Conservation (phyloP, 2,888 invertebrate genomes). For the Cylindroiulus punctatus region DNA sequence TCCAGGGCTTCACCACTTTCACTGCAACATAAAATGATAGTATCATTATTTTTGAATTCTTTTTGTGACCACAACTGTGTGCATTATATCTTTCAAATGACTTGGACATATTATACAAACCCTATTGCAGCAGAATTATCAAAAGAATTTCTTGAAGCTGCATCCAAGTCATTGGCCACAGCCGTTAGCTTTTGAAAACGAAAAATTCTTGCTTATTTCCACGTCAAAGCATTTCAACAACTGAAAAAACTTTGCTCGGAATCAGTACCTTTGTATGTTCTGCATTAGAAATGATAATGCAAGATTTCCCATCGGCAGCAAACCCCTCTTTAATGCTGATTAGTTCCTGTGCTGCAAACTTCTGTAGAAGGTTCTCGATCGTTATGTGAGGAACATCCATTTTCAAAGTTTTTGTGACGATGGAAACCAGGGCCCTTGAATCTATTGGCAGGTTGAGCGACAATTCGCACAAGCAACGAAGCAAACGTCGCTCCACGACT, state of each 20-base stretch:
- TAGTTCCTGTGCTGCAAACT: constrained; percentile 80
- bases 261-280: constrained; percentile 69
- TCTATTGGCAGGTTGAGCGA: constrained; percentile 77
- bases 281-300: constrained; percentile 70
- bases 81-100: not conserved
- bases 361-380: constrained; percentile 78
- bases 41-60: not conserved
- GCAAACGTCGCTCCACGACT: constrained; percentile 73
- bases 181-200: constrained; percentile 66
- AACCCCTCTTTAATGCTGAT: constrained; percentile 70
- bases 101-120: not conserved
- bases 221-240: not conserved
- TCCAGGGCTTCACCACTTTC: constrained; percentile 58
- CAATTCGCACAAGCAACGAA: constrained; percentile 76
- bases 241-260: not conserved
- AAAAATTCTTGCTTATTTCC: not conserved
- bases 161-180: constrained; percentile 66
- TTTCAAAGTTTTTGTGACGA: constrained; percentile 69
- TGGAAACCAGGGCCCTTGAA: constrained; percentile 74
- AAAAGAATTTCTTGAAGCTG: constrained; percentile 38
- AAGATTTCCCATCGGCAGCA: constrained; percentile 66
- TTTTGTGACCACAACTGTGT: not conserved
- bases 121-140: constrained; percentile 53
- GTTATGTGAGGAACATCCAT: constrained; percentile 71
- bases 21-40: not conserved